These are phyloP conservation scores for Orthonyx spaldingii DNA, from an alignment of 2,113 vertebrate species.

Conservation along the genomic window DNA sequence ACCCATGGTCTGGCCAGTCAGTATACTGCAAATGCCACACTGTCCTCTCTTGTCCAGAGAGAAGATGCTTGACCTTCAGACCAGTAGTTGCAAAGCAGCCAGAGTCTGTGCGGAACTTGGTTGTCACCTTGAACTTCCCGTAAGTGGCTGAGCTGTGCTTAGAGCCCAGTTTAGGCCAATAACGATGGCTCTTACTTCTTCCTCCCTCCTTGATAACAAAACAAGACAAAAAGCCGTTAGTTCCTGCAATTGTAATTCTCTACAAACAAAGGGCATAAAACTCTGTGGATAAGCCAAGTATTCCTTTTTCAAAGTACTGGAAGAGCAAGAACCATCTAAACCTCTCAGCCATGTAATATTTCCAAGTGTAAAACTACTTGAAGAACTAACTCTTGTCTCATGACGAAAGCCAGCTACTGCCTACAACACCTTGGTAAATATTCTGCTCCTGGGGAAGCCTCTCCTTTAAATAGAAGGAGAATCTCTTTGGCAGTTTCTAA, in stretches of 20 bases:
- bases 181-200: slow-evolving; percentile 82
- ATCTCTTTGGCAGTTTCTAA: not conserved
- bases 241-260: not conserved
- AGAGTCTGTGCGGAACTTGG: slow-evolving; percentile 84
- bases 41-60: slow-evolving; percentile 81
- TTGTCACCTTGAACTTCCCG: slow-evolving; percentile 85
- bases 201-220: slow-evolving; percentile 75
- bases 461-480: not conserved
- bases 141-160: slow-evolving; percentile 86
- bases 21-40: slow-evolving; percentile 87
- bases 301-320: not conserved
- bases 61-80: slow-evolving; percentile 83
- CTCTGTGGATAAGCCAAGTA: not conserved
- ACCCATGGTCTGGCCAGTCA: slow-evolving; percentile 87
- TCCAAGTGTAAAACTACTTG: not conserved
- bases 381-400: not conserved
- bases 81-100: slow-evolving; percentile 85
- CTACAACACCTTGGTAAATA: not conserved
- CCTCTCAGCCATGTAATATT: not conserved
- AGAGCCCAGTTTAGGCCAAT: slow-evolving; percentile 85
- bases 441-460: not conserved
- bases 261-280: not conserved
- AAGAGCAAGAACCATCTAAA: not conserved
- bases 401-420: not conserved
- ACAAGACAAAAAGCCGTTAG: not conserved